Evolutionary conservation across 2,888 invertebrate genomes (phyloP).

Genomic region (Apodemia mormo): DNA sequence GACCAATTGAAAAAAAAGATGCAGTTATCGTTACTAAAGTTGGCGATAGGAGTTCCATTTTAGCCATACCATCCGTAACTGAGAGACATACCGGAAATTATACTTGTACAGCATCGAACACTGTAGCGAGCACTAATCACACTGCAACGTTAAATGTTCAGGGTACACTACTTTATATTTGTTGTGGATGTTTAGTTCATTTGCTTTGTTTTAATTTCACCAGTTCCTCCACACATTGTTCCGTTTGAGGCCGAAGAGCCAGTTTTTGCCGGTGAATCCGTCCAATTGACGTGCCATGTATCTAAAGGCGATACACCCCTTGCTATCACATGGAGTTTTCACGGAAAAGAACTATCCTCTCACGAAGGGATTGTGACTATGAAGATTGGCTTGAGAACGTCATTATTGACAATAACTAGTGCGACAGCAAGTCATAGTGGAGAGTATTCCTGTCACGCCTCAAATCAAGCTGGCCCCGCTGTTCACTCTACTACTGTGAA

Average conservation of each 20-base stretch:
- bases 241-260: conserved; percentile 84
- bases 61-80: conserved; percentile 75
- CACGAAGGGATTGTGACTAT: conserved; percentile 80
- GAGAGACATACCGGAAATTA: conserved; percentile 81
- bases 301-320: conserved; percentile 87
- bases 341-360: conserved; percentile 80
- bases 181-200: conserved; percentile 47
- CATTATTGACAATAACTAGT: conserved; percentile 84
- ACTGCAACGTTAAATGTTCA: conserved; percentile 78
- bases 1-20: conserved; percentile 67
- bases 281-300: conserved; percentile 83
- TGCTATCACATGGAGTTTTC: conserved; percentile 88
- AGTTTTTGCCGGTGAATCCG: conserved; percentile 84
- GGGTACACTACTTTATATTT: conserved; percentile 63
- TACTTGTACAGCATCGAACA: conserved; percentile 80
- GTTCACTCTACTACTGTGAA: conserved; percentile 83
- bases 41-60: conserved; percentile 70
- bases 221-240: conserved; percentile 82
- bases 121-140: conserved; percentile 73
- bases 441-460: conserved; percentile 86
- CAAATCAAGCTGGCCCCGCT: conserved; percentile 84
- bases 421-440: conserved; percentile 86
- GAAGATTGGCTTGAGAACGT: conserved; percentile 84
- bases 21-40: conserved; percentile 65
- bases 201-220: conserved; percentile 42